Conservation (phyloP, 2,797 vertebrate genomes). For the Cossypha dichroa region DNA sequence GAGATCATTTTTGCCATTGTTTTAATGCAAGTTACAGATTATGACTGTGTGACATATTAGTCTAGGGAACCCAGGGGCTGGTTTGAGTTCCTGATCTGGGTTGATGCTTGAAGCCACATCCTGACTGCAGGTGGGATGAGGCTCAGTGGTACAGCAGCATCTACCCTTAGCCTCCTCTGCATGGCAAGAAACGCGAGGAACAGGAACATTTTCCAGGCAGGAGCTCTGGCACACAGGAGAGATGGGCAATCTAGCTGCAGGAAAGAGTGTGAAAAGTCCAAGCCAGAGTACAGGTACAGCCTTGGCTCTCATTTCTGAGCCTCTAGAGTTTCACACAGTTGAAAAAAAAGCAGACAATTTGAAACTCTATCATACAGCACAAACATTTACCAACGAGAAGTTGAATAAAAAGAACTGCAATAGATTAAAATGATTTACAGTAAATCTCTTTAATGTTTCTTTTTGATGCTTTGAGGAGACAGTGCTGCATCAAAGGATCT, state of each 20-base stretch:
- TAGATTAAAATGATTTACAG: not conserved
- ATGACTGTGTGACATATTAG: not conserved
- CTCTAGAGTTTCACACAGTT: not conserved
- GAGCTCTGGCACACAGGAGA: not conserved
- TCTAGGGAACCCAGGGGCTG: not conserved
- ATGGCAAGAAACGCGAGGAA: not conserved
- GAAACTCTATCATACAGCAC: not conserved
- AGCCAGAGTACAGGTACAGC: not conserved
- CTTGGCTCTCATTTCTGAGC: not conserved
- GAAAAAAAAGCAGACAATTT: not conserved
- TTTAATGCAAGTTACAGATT: not conserved
- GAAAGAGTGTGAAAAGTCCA: not conserved
- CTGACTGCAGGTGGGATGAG: not conserved
- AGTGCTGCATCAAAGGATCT: conserved; percentile 1
- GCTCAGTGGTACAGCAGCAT: not conserved
- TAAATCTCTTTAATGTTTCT: not conserved
- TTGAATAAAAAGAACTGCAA: not conserved
- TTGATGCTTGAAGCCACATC: not conserved
- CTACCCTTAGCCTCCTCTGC: not conserved
- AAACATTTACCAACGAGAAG: not conserved
- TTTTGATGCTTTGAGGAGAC: conserved; percentile 13
- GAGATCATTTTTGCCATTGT: not conserved
- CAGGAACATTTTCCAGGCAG: not conserved
- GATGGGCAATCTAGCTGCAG: not conserved
- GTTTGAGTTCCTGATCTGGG: not conserved